phyloP scores from a whole-genome alignment of 2,888 invertebrate genomes.

The Anodontia alba region DNA sequence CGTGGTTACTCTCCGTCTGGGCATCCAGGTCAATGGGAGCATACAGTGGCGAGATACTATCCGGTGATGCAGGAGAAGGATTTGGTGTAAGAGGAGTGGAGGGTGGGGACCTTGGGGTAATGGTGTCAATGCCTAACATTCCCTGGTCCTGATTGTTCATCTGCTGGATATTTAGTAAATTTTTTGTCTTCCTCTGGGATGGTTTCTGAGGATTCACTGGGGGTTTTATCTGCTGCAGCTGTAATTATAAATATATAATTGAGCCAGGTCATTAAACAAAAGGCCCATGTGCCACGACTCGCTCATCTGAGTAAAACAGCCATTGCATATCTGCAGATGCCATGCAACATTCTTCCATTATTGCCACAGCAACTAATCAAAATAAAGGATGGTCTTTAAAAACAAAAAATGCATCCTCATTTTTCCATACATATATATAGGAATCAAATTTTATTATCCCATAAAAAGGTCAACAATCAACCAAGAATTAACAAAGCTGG shows the following conservation, averaged over 20 bases:
- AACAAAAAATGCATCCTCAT: too few species aligned
- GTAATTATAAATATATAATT: neutral
- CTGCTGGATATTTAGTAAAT: slow-evolving; percentile 54
- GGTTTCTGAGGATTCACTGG: slow-evolving; percentile 61
- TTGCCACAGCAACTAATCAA: too few species aligned
- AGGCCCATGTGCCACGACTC: too few species aligned
- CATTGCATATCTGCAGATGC: too few species aligned
- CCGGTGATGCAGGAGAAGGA: slow-evolving; percentile 78
- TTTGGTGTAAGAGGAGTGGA: slow-evolving; percentile 79
- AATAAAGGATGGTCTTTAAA: too few species aligned
- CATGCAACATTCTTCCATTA: too few species aligned
- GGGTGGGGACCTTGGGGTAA: slow-evolving; percentile 71
- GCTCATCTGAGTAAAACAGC: too few species aligned
- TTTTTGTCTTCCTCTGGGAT: slow-evolving; percentile 61
- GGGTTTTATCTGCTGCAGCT: slow-evolving; percentile 83
- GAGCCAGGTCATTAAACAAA: too few species aligned
- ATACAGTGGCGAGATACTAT: slow-evolving; percentile 85
- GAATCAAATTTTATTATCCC: too few species aligned
- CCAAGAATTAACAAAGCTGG: too few species aligned
- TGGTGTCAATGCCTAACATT: slow-evolving; percentile 68
- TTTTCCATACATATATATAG: too few species aligned
- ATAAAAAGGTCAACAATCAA: too few species aligned
- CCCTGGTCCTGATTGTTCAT: slow-evolving; percentile 34
- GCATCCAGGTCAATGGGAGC: slow-evolving; percentile 93
- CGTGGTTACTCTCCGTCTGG: slow-evolving; percentile 99